Conservation (phyloP, 2,888 invertebrate genomes). For the Lepidonotus clava region DNA sequence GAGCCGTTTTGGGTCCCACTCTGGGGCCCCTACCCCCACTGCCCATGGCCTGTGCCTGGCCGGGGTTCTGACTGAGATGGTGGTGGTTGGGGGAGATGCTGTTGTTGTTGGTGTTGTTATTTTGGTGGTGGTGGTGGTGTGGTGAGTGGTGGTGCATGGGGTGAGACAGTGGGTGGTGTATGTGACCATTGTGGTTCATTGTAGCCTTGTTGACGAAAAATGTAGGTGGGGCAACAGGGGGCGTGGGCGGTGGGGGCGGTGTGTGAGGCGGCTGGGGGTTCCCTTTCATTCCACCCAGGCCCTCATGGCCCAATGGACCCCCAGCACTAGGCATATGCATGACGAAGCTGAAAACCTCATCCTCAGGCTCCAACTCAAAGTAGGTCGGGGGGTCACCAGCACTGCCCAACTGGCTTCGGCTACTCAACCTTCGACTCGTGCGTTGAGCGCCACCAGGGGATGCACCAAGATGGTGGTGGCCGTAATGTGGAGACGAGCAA, state of each 20-base stretch:
- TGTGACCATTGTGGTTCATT: slow-evolving; percentile 3
- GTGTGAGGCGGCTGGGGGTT: background rate
- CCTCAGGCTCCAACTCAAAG: slow-evolving; percentile 54
- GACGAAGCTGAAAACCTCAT: slow-evolving; percentile 35
- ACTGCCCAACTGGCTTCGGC: background rate
- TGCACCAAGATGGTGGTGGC: background rate
- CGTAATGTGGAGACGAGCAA: slow-evolving; percentile 26
- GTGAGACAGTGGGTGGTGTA: too few species aligned
- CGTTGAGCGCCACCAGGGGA: background rate
- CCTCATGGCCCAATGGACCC: background rate
- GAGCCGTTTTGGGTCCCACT: slow-evolving; percentile 34
- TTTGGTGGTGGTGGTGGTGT: background rate
- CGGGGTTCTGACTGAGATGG: background rate
- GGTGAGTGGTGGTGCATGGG: background rate
- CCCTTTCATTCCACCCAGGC: background rate
- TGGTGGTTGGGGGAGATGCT: background rate
- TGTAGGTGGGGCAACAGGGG: background rate
- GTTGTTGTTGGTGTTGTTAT: background rate
- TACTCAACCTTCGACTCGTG: background rate
- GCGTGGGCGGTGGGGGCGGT: slow-evolving; percentile 12
- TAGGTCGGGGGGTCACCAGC: slow-evolving; percentile 51
- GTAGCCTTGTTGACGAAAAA: slow-evolving; percentile 21
- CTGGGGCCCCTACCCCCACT: background rate
- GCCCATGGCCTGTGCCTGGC: background rate
- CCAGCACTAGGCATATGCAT: slow-evolving; percentile 31